Base-by-base conservation (phyloP, 1,140 invertebrate species). In the Drosophila eugracilis region DNA sequence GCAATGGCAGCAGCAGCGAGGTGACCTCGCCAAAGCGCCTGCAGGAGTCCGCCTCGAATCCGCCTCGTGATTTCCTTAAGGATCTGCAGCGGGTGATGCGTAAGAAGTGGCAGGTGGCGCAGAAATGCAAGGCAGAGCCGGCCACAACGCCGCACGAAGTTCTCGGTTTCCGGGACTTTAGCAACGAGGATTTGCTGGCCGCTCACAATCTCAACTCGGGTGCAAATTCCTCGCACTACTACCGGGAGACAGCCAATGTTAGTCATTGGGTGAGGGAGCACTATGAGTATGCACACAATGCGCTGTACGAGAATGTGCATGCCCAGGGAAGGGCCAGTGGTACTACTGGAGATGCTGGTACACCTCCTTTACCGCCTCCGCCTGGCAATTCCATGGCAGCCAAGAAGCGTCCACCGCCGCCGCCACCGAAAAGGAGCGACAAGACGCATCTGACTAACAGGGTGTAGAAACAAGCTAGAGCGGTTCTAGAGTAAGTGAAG, bases 101-200 rank as follows among this genome's bases (percentile, higher is more conserved):
- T 45, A 97, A 98, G 75, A 98, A 98, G 83, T 98, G 97, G 97
- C 96, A 97, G 89, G 96, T 97, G 1, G 96, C 97, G 0, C 96
- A 98, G 73, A 98, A 98, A 80, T 97, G 97, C 85, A 97, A 97
- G 91, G 90, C 95, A 1, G 96, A 98, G 88, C 94, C 95, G 14
- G 94, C 95, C 9, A 96, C 96, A 0, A 97, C 96, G 15, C 97
- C 97, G 0, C 96, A 97, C 85, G 96, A 98, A 86, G 97, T 98
- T 0, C 93, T 98, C 0, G 97, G 97, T 1, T 98, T 98, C 80
- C 92, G 97, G 21, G 96, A 96, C 84, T 96, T 91, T 15, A 90
- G 83, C 48, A 88, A 88, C 45, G 77, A 86, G 48, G 90, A 88
- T 17, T 75, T 91, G 6, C 72, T 91, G 15, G 75, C 79, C 10